These are phyloP conservation scores for Hirtodrosophila duncani DNA, from an alignment of 2,888 invertebrate species.

Conservation along the genomic window DNA sequence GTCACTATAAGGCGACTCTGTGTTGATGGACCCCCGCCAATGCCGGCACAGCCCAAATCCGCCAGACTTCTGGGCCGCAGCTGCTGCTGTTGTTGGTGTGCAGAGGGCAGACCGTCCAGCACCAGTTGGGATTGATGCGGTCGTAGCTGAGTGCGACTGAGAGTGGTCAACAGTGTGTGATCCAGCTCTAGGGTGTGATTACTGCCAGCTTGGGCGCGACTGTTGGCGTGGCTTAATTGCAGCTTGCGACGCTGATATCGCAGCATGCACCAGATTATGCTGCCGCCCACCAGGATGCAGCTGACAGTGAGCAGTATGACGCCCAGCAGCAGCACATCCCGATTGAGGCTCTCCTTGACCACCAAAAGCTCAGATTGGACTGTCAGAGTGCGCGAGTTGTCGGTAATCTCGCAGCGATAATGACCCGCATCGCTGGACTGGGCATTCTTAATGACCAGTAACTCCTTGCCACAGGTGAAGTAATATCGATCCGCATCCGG, in stretches of 20 bases:
- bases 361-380: conserved; percentile 69
- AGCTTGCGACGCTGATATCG: conserved; percentile 66
- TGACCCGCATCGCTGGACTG: conserved; percentile 88
- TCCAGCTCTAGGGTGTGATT: conserved; percentile 61
- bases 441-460: conserved; percentile 91
- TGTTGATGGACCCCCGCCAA: conserved; percentile 22
- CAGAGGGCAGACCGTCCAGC: conserved; percentile 32
- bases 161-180: conserved; percentile 71
- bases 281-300: conserved; percentile 94
- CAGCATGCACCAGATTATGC: conserved; percentile 79
- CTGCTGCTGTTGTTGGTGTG: conserved; percentile 30
- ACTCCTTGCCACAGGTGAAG: conserved; percentile 91
- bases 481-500: conserved; percentile 85
- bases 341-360: conserved; percentile 64
- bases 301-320: conserved; percentile 93
- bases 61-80: conserved; percentile 64
- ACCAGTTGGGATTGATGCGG: conserved; percentile 50
- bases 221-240: conserved; percentile 27
- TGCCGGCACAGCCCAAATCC: conserved; percentile 50
- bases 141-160: conserved; percentile 68
- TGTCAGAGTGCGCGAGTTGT: conserved; percentile 78
- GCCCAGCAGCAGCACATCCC: conserved; percentile 81
- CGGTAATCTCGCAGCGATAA: conserved; percentile 94
- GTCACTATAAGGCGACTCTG: conserved; percentile 67
- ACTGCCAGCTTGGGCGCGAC: conserved; percentile 38